phyloP scores from a whole-genome alignment of 2,888 invertebrate genomes.

The Spodoptera picta region DNA sequence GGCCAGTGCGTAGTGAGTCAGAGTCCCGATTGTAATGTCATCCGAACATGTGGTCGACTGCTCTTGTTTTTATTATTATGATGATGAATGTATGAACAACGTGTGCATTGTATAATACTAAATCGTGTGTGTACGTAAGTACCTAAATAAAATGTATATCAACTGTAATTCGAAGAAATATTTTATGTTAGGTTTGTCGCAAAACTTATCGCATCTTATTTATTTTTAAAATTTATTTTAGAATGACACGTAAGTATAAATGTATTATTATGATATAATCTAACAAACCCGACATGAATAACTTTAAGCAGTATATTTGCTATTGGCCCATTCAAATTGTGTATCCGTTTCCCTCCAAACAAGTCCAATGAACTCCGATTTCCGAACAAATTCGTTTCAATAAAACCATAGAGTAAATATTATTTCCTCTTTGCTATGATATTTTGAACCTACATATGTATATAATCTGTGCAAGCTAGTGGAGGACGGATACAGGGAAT shows the following conservation, averaged over 20 bases:
- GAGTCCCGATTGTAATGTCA: conserved; percentile 36
- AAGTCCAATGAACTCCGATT: conserved; percentile 24
- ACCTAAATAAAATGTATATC: too few species aligned
- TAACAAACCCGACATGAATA: conserved; percentile 10
- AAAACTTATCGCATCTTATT: too few species aligned
- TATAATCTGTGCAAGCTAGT: conserved; percentile 25
- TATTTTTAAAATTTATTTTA: too few species aligned
- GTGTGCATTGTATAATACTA: too few species aligned
- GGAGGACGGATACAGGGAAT: conserved; percentile 35
- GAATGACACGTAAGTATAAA: neutral
- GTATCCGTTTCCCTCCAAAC: conserved; percentile 24
- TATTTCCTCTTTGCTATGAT: conserved; percentile 16
- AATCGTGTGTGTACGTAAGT: too few species aligned
- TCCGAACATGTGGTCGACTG: conserved; percentile 41
- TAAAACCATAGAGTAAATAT: conserved; percentile 32
- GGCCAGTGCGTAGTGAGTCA: conserved; percentile 53
- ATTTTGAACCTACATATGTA: conserved; percentile 7
- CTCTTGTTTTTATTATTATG: conserved; percentile 1
- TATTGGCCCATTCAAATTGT: conserved; percentile 28
- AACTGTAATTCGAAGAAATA: too few species aligned
- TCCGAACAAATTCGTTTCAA: conserved; percentile 13
- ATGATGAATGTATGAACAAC: too few species aligned
- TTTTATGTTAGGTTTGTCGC: too few species aligned
- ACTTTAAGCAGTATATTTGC: conserved; percentile 14
- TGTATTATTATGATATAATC: neutral